Evolutionary conservation across 2,888 invertebrate genomes (phyloP), one percentile per base, ranked within the genome.

Genomic region (Punctoribates punctum): DNA sequence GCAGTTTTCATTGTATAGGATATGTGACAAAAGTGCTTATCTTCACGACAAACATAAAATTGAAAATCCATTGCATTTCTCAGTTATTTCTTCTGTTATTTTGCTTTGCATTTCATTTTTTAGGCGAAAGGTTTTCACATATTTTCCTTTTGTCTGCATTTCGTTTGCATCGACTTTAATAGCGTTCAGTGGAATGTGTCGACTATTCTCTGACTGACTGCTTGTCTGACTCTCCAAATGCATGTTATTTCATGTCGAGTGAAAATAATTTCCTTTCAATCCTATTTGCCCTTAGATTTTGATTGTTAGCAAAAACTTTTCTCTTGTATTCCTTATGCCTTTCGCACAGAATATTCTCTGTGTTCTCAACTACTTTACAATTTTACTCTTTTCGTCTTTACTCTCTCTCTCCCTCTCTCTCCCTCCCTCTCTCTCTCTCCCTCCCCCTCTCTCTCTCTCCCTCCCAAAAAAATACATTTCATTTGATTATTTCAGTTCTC

Each of bases 261-360:
- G 27, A 34, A 25, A 65, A 65, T 65, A 65, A 65, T 65, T 65
- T 65, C 38, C 65, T 65, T 65, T 38, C 34, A 65, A 27, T 62
- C 27, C 34, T 27, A 62, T 62, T 62, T 29, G 27, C 11, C 62
- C 27, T 27, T 62, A 62, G 6, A 62, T 62, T 62, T 62, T 29
- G n/a, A 62, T 62, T 62, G 62, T 62, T 54, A 54, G n/a, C 20
- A 54, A 20, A 25, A 25, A 57, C 23, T 11, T 23, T 57, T 54
- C 57, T 57, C 25, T 57, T 57, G 23, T 25, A 20, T 25, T 57
- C 9, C 25, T 57, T 57, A 57, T 57, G 23, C 25, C 8, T 57
- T 57, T 57, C 25, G 57, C 20, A 57, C 57, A 23, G 25, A 20
- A 20, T 20, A 57, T 23, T 23, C 57, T 57, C 23, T n/a, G n/a